Percentiles rank a stretch among this genome's conserved stretches.
Conservation (phyloP, 2,888 invertebrate species). For the Sarcophaga carnaria region DNA sequence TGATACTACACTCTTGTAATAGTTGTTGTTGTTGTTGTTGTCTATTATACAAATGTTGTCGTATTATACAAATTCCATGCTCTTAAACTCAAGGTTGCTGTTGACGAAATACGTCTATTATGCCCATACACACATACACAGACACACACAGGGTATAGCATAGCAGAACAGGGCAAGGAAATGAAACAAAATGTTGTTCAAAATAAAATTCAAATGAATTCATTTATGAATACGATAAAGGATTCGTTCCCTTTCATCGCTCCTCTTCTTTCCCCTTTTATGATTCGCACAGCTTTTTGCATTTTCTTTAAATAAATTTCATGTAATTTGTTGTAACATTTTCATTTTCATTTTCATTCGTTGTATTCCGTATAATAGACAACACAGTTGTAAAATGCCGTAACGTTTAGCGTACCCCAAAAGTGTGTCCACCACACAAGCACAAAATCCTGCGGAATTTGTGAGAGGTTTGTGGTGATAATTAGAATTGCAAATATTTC, state of each 20-base stretch:
- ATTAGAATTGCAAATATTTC: conserved; percentile 7
- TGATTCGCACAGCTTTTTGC: no score
- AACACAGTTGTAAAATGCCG: not conserved
- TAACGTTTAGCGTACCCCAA: no score
- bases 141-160: not conserved
- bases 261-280: no score
- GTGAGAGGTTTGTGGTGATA: not conserved
- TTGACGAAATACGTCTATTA: conserved; percentile 13
- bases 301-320: not conserved
- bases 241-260: not conserved
- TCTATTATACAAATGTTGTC: no score
- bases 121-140: not conserved
- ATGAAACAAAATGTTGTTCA: conserved; percentile 21
- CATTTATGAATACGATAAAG: conserved; percentile 29
- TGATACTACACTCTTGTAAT: not conserved
- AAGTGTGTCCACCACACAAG: no score
- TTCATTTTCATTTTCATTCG: conserved; percentile 2
- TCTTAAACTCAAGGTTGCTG: conserved; percentile 53
- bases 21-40: conserved; percentile 3
- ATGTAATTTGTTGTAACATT: conserved; percentile 22
- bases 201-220: conserved; percentile 54
- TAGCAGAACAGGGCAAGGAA: not conserved
- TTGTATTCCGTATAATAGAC: not conserved
- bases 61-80: conserved; percentile 18
- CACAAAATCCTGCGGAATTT: no score